Base-by-base conservation (phyloP, 2,113 vertebrate genomes). In the Eidolon helvum region DNA sequence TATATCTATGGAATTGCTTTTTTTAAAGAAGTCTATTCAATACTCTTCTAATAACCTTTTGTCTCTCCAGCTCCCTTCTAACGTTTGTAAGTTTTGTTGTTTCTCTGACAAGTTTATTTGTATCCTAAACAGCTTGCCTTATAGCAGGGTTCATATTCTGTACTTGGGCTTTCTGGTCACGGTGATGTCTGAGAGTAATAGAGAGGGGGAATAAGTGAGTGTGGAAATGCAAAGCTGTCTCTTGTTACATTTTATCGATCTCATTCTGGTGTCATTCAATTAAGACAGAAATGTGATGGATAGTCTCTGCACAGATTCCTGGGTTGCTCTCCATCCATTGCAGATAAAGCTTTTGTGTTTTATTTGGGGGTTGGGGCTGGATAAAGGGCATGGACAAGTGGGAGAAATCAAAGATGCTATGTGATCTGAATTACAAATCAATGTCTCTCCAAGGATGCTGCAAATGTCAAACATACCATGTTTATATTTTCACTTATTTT, bases 151-250 rank as follows among this genome's bases (percentile, higher is more conserved):
- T 98, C 97, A 89, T 97, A 97, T 96, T 97, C 77, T 78, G 28
- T 98, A 92, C 97, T 98, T 99, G 98, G 87, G 98, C 98, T 99
- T 99, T 98, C 98, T 97, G 97, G 98, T 99, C 98, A 99, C 98
- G 97, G 90, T 97, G 97, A 92, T 98, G 95, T 97, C 98, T 97
- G 86, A 97, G 97, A 96, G 98, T 98, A 98, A 98, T 98, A 98
- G 98, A 98, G 98, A 98, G 90, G 89, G 98, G 97, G 98, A 97
- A 98, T 98, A 98, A 98, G 98, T 98, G 97, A 98, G 98, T 98
- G 98, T 98, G 98, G 98, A 99, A 99, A 99, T 98, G 98, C 98
- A 99, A 98, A 98, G 97, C 98, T 98, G 98, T 98, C 98, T 99
- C 98, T 98, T 98, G 97, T 99, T 99, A 98, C 98, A 84, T 98